A percentile compares a stretch with the other conserved stretches of the same genome.
Conservation (phyloP, 64 coral and sea anemone species). For the Stylophora pistillata region DNA sequence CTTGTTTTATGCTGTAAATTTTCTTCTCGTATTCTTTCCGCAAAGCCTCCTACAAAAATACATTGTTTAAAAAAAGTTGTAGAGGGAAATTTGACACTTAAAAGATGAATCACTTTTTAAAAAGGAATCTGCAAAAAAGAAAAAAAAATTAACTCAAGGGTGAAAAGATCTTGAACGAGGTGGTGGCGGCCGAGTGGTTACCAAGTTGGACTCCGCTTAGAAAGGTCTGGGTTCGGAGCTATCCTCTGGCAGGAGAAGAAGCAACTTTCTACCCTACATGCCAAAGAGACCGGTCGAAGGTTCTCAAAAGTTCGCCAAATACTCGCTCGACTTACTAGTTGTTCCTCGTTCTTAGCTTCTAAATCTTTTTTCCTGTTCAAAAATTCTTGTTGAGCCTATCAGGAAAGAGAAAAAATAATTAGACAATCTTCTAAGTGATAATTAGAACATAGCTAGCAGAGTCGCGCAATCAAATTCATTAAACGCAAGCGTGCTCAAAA, state of each 20-base stretch:
- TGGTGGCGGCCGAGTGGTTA: too few relatives aligned
- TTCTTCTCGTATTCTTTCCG: conserved; percentile 66
- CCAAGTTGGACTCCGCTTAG: neutral
- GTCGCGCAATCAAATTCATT: too few relatives aligned
- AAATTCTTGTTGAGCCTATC: conserved; percentile 76
- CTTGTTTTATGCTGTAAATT: conserved; percentile 68
- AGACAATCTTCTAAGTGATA: neutral
- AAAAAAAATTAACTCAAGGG: too few relatives aligned
- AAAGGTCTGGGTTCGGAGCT: neutral
- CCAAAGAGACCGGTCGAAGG: neutral
- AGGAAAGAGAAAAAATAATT: neutral
- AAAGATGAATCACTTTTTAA: too few relatives aligned
- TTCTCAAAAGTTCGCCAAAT: neutral
- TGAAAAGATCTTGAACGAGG: too few relatives aligned
- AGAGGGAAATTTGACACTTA: too few relatives aligned
- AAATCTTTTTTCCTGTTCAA: conserved; percentile 68
- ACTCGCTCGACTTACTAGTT: conserved; percentile 47
- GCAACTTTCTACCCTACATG: neutral
- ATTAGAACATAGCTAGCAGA: too few relatives aligned
- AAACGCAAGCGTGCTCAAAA: too few relatives aligned
- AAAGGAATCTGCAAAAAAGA: too few relatives aligned
- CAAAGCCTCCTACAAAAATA: conserved; percentile 31
- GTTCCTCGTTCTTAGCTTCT: conserved; percentile 75
- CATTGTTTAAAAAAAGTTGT: neutral
- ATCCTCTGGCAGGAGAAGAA: neutral